These are phyloP conservation scores for Bombus affinis DNA, from an alignment of 1,140 invertebrate genomes.

Conservation along the genomic window DNA sequence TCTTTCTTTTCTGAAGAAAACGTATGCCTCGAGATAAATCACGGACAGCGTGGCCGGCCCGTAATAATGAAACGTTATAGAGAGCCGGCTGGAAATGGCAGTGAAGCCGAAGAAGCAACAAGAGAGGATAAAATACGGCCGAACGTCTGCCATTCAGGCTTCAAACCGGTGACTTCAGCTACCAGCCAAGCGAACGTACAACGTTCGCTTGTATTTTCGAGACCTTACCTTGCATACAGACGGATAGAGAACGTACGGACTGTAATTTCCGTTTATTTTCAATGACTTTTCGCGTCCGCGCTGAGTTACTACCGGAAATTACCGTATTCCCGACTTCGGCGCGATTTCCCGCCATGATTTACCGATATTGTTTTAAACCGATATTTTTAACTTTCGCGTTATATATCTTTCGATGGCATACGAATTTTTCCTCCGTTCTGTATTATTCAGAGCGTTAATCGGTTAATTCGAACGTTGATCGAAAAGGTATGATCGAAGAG, in stretches of 20 bases:
- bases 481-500: neutral
- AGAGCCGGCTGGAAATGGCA: constrained; percentile 35
- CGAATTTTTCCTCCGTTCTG: neutral
- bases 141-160: constrained; percentile 32
- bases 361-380: neutral
- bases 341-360: constrained; percentile 1
- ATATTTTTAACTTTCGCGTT: neutral
- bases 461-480: neutral
- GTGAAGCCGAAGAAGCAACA: constrained; percentile 11
- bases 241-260: neutral
- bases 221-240: neutral
- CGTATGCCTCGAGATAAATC: constrained; percentile 40
- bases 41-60: constrained; percentile 29
- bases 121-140: constrained; percentile 35
- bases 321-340: neutral
- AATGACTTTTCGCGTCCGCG: constrained; percentile 11
- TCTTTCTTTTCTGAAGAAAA: constrained; percentile 30
- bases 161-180: constrained; percentile 14
- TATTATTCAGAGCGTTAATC: neutral
- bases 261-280: constrained; percentile 38
- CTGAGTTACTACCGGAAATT: constrained; percentile 15
- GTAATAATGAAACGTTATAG: constrained; percentile 53
- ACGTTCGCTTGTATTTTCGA: constrained; percentile 1
- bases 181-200: neutral
- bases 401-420: neutral